A percentile compares a stretch with the other conserved stretches of the same genome.
phyloP scores from a whole-genome alignment of 2,888 invertebrate species.

The Caenorhabditis panamensis region DNA sequence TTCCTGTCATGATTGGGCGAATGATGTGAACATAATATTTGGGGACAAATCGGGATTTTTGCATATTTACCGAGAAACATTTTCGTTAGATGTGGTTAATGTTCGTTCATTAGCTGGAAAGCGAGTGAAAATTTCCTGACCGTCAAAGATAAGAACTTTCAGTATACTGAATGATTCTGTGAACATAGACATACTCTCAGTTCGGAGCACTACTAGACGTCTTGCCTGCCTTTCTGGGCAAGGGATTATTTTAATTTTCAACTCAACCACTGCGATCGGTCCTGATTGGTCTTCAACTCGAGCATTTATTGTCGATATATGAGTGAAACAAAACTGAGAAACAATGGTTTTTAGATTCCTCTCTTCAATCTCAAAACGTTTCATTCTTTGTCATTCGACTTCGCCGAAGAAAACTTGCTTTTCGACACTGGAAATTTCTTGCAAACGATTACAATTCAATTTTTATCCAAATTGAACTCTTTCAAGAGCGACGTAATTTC shows the following conservation, averaged over 20 bases:
- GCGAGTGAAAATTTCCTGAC: too few species aligned
- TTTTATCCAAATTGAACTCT: slow-evolving; percentile 44
- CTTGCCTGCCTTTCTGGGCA: slow-evolving; percentile 55
- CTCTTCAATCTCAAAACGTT: slow-evolving; percentile 33
- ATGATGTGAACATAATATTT: slow-evolving; percentile 77
- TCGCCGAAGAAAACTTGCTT: slow-evolving; percentile 52
- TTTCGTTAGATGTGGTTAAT: slow-evolving; percentile 72
- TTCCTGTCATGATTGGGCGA: slow-evolving; percentile 75
- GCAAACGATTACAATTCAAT: slow-evolving; percentile 40
- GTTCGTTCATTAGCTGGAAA: slow-evolving; percentile 61
- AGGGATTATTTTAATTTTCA: slow-evolving; percentile 50
- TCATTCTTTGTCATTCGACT: slow-evolving; percentile 58
- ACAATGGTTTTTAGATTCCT: slow-evolving; percentile 42
- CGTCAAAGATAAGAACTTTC: too few species aligned
- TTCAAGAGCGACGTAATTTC: slow-evolving; percentile 48
- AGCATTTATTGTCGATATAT: slow-evolving; percentile 59
- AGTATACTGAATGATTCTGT: slow-evolving; percentile 43
- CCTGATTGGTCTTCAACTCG: slow-evolving; percentile 40
- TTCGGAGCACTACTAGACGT: slow-evolving; percentile 45
- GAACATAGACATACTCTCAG: slow-evolving; percentile 32
- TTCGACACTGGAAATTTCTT: slow-evolving; percentile 56
- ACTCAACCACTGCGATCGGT: slow-evolving; percentile 40
- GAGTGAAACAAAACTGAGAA: too few species aligned
- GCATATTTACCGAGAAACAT: slow-evolving; percentile 76
- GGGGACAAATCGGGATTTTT: slow-evolving; percentile 69